phyloP scores from a whole-genome alignment of 2,113 vertebrate genomes.

The Prolemur simus region DNA sequence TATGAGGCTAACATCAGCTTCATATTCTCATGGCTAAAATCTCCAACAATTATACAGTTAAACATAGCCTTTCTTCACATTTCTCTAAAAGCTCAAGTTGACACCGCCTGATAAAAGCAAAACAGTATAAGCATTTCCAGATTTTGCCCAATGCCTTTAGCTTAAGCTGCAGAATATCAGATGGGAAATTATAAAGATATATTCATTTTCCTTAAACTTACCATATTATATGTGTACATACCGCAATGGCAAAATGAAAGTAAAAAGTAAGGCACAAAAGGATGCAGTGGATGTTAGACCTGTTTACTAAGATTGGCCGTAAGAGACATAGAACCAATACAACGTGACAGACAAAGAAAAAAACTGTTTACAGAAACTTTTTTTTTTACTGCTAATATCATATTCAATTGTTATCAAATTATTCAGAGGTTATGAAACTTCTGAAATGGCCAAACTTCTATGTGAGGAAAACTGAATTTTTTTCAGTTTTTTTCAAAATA shows the following conservation, averaged over 20 bases:
- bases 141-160: constrained; percentile 1
- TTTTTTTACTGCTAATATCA: background rate
- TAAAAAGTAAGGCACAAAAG: constrained; percentile 21
- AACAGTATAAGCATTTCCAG: background rate
- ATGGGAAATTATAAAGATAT: background rate
- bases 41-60: background rate
- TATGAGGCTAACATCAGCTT: background rate
- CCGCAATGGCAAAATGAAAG: background rate
- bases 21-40: background rate
- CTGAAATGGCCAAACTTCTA: background rate
- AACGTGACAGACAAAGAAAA: background rate
- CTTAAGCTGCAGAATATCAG: background rate
- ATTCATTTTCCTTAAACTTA: background rate
- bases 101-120: background rate
- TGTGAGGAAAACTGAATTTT: background rate
- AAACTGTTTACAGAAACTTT: background rate
- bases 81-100: background rate
- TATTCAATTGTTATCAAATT: background rate
- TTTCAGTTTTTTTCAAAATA: background rate
- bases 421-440: constrained; percentile 7
- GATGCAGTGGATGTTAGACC: background rate
- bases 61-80: background rate
- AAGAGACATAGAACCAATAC: background rate
- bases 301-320: background rate
- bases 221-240: background rate